Conservation (phyloP, 2,797 vertebrate species). For the Loris lydekkerianus region DNA sequence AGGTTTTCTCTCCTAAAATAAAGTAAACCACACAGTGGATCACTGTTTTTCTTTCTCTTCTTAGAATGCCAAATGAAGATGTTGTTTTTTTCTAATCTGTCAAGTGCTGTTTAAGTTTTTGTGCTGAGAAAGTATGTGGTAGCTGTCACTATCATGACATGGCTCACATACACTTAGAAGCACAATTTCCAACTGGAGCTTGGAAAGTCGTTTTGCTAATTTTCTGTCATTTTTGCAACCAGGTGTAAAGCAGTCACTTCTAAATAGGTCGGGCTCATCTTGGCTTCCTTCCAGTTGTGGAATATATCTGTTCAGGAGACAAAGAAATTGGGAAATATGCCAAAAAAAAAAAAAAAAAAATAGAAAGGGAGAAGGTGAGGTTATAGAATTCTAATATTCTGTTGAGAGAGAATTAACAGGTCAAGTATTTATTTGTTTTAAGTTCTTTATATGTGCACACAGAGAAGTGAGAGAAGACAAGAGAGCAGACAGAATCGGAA, state of each 20-base stretch:
- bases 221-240: conserved; percentile 77
- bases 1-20: conserved; percentile 55
- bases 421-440: conserved; percentile 61
- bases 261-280: conserved; percentile 68
- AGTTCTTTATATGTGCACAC: conserved; percentile 57
- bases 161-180: conserved; percentile 49
- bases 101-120: conserved; percentile 47
- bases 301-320: conserved; percentile 67
- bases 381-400: conserved; percentile 55
- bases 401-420: not conserved
- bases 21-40: not conserved
- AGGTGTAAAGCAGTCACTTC: conserved; percentile 69
- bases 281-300: conserved; percentile 71
- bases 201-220: conserved; percentile 48
- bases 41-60: conserved; percentile 17
- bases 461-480: conserved; percentile 74
- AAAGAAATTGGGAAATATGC: conserved; percentile 59
- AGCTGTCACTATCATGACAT: conserved; percentile 6
- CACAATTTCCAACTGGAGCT: conserved; percentile 39
- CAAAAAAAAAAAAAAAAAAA: conserved; percentile 32
- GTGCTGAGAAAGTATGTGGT: conserved; percentile 13
- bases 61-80: conserved; percentile 24
- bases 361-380: conserved; percentile 42
- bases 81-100: not conserved
- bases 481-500: conserved; percentile 19